Evolutionary conservation across 2,113 vertebrate species (phyloP), one percentile per base, ranked within the genome.

Genomic region (Actenoides hombroni): DNA sequence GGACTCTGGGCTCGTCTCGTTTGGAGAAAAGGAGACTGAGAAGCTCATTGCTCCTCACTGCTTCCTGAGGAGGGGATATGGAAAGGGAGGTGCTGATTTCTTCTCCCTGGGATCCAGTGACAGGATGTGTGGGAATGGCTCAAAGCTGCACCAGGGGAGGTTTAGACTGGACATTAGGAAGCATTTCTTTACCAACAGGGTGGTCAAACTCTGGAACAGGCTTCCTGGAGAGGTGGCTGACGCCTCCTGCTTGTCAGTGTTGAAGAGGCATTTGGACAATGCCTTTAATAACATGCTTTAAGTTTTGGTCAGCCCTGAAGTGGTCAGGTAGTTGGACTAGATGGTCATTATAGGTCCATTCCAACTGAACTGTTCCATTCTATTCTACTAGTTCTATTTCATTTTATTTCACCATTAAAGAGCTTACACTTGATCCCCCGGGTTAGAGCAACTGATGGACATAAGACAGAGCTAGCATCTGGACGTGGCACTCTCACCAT

Each of bases 401-500:
- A 19, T 44, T 90, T 61, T 5, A 26, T 88, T 90, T 65, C 40
- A 35, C 37, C 1, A 4, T 53, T 57, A 42, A 74, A 85, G 26
- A 61, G 11, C 19, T 69, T 42, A 19, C 4, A 1, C 35, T 65
- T 1, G 3, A 15, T 77, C 60, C 16, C 11, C 46, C 48, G 10
- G 15, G 51, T 69, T 40, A 56, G 35, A 70, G 44, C 2, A 1
- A 20, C 44, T 57, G 54, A 39, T 53, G 60, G 39, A 33, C 5
- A 1, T 60, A 46, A 71, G 37, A 19, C 53, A 63, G 39, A 56
- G 19, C 33, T 3, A 51, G 16, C 37, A 59, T 31, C 33, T 21
- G 29, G 33, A 67, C 3, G 0, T 23, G 59, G 35, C 49, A n/a
- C 54, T 78, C 24, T 40, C 11, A 37, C 5, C 11, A 11, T 0